Conservation (phyloP, 2,113 vertebrate genomes). For the Cyanistes caeruleus region DNA sequence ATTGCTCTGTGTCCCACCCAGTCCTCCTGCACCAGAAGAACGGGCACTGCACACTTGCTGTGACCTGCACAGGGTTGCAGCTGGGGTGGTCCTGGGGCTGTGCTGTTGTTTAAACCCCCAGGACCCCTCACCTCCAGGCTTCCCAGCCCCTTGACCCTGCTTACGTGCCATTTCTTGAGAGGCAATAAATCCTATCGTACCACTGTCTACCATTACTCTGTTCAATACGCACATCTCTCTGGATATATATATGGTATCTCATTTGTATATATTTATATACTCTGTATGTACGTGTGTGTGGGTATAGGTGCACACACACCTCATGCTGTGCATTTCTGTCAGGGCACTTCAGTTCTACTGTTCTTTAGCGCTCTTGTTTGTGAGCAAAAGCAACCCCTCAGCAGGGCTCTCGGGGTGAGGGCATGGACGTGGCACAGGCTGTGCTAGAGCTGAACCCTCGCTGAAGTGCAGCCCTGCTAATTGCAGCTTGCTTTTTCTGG, state of each 20-base stretch:
- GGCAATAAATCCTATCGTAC: slow-evolving; percentile 79
- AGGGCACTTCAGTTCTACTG: slow-evolving; percentile 62
- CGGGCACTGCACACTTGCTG: background rate
- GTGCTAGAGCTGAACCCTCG: background rate
- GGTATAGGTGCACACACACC: slow-evolving; percentile 53
- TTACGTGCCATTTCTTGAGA: slow-evolving; percentile 78
- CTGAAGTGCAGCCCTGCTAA: background rate
- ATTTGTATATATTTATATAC: slow-evolving; percentile 78
- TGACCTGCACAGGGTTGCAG: slow-evolving; percentile 38
- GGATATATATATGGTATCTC: slow-evolving; percentile 67
- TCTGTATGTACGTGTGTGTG: slow-evolving; percentile 64
- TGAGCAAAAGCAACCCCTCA: background rate
- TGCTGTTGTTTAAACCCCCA: slow-evolving; percentile 47
- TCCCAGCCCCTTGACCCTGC: slow-evolving; percentile 50
- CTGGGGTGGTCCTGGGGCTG: slow-evolving; percentile 42
- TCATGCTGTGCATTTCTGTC: slow-evolving; percentile 76
- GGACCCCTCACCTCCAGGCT: slow-evolving; percentile 31
- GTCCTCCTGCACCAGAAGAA: background rate
- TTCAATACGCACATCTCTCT: slow-evolving; percentile 78
- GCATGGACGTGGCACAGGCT: background rate
- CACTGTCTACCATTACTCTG: slow-evolving; percentile 74
- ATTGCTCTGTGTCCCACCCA: slow-evolving; percentile 13
- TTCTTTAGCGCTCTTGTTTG: slow-evolving; percentile 13
- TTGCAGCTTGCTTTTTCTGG: background rate
- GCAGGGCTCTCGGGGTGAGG: background rate